phyloP scores from a whole-genome alignment of 2,888 invertebrate genomes.

The Artemia sp. region DNA sequence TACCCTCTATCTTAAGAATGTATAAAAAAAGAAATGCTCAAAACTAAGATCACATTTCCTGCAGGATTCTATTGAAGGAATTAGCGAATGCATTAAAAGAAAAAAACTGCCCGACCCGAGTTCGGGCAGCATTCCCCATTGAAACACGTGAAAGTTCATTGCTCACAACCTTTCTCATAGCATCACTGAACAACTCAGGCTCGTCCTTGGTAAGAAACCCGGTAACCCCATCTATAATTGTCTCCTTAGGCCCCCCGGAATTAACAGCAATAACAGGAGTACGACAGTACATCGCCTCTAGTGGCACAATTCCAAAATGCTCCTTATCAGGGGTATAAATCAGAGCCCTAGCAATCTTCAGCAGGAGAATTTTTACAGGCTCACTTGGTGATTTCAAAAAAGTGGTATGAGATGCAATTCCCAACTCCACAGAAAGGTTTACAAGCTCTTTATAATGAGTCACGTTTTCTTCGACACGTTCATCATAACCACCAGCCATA shows the following conservation, averaged over 20 bases:
- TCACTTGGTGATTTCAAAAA: conserved; percentile 78
- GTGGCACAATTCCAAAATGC: conserved; percentile 97
- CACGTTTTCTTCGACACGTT: conserved; percentile 66
- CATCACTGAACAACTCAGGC: conserved; percentile 30
- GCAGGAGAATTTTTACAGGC: conserved; percentile 56
- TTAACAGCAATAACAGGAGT: conserved; percentile 89
- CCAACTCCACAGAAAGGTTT: conserved; percentile 44
- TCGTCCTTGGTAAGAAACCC: conserved; percentile 34
- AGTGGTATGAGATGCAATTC: conserved; percentile 52
- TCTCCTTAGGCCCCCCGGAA: conserved; percentile 89
- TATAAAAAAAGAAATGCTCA: no score
- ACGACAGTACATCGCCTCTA: conserved; percentile 89
- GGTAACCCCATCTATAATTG: conserved; percentile 57
- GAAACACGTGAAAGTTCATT: conserved; percentile 42
- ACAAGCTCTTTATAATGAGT: conserved; percentile 61
- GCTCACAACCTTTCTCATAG: conserved; percentile 50
- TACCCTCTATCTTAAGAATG: no score
- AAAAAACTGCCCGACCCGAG: conserved; percentile 58
- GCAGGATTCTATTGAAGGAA: conserved; percentile 40
- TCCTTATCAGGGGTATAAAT: conserved; percentile 92
- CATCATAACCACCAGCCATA: conserved; percentile 92
- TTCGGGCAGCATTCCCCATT: conserved; percentile 57
- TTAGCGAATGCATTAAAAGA: conserved; percentile 62
- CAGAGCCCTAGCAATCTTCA: conserved; percentile 57
- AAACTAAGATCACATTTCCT: not conserved